phyloP scores from a whole-genome alignment of 2,797 vertebrate species.

The Rachycentron canadum region DNA sequence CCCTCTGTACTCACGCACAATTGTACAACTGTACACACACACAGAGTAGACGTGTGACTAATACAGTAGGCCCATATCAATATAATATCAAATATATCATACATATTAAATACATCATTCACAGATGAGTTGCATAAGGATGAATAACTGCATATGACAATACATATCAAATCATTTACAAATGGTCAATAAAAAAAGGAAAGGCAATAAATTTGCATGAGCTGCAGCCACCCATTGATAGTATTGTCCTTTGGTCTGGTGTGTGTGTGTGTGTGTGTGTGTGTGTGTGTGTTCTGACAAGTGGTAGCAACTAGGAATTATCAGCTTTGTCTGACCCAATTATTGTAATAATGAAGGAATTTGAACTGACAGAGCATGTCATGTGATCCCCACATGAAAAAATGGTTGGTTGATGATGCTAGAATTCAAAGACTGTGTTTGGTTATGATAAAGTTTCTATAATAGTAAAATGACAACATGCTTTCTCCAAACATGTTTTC shows the following conservation, averaged over 20 bases:
- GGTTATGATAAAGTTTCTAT: neutral
- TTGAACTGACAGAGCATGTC: conserved; percentile 19
- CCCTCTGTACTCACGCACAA: neutral
- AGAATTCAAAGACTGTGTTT: neutral
- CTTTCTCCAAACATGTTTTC: neutral
- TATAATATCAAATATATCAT: neutral
- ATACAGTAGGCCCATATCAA: too few species aligned
- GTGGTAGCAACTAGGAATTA: conserved; percentile 13
- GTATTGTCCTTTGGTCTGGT: conserved; percentile 4
- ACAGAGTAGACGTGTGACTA: neutral
- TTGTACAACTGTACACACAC: neutral
- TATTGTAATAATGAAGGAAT: conserved; percentile 30
- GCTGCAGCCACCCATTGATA: neutral
- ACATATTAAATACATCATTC: neutral
- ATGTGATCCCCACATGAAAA: conserved; percentile 6
- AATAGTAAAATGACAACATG: neutral
- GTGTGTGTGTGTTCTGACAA: conserved; percentile 13
- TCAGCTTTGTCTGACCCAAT: conserved; percentile 31
- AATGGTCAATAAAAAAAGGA: neutral
- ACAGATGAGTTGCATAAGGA: neutral
- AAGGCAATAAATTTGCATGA: neutral
- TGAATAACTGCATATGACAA: neutral
- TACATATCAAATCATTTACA: neutral
- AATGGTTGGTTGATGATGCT: too few species aligned
- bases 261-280: neutral